Base-by-base conservation (phyloP, 2,888 invertebrate genomes). In the Cremastobaeus sp. region DNA sequence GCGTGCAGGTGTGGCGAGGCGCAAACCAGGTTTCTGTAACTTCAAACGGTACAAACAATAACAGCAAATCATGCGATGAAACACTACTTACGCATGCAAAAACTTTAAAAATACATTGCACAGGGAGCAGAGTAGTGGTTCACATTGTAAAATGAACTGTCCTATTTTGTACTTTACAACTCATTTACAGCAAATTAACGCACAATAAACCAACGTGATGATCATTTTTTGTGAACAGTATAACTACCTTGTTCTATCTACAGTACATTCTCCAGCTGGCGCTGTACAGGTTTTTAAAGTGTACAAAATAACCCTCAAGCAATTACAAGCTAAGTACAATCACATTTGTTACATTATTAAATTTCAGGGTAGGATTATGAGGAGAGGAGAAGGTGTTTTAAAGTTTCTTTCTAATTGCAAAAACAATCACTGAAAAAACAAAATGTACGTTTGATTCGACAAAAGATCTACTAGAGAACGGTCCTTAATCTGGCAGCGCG, bases 401-500 rank as follows among this genome's bases (percentile, higher is more conserved):
- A n/a, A n/a, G n/a, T n/a, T n/a, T n/a, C n/a, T n/a, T n/a, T n/a
- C n/a, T n/a, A n/a, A n/a, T n/a, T n/a, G n/a, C n/a, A n/a, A n/a
- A n/a, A n/a, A n/a, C n/a, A n/a, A n/a, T n/a, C n/a, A n/a, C n/a
- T n/a, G n/a, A n/a, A n/a, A n/a, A n/a, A n/a, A n/a, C n/a, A n/a
- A n/a, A n/a, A n/a, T n/a, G n/a, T n/a, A n/a, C n/a, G n/a, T n/a
- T n/a, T n/a, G n/a, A n/a, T n/a, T n/a, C n/a, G n/a, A n/a, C n/a
- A n/a, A n/a, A 8, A 25, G 25, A 25, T 25, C 25, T 30, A 14
- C 17, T 30, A 30, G n/a, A 6, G 11, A 9, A 30, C 47, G 20
- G 9, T 65, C 54, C 60, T 78, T 76, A 85, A 64, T 87, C 84
- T 30, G 85, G 83, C 78, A 82, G 79, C 54, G 80, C 93, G 85